A percentile compares a stretch with the other conserved stretches of the same genome.
These are phyloP conservation scores for Smutsia temminckii DNA, from an alignment of 2,797 vertebrate genomes.

Conservation along the genomic window DNA sequence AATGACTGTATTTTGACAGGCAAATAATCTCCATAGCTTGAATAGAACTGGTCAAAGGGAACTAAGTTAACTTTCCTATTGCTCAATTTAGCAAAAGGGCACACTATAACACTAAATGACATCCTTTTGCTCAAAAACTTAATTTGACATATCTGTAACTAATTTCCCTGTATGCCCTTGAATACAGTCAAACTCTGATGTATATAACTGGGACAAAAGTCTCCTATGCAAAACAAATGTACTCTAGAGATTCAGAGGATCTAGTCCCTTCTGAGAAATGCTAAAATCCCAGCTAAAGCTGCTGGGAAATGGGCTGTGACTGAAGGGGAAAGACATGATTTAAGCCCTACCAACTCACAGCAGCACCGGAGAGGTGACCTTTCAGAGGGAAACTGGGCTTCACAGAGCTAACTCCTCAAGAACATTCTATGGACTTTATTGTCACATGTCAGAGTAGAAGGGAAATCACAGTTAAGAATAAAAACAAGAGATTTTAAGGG, in stretches of 20 bases:
- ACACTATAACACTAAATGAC: background rate
- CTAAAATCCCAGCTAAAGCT: background rate
- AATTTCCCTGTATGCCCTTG: background rate
- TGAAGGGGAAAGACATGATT: background rate
- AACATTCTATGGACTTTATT: background rate
- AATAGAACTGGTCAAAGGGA: background rate
- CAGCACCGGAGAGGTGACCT: background rate
- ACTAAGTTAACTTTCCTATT: conserved; percentile 40
- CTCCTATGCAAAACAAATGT: background rate
- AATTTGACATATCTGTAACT: background rate
- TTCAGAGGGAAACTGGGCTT: background rate
- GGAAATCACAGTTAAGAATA: background rate
- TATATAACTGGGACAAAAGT: background rate
- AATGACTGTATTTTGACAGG: background rate
- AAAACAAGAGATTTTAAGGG: background rate
- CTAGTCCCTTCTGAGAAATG: background rate
- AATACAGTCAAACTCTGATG: background rate
- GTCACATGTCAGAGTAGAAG: background rate
- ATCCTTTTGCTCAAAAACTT: background rate
- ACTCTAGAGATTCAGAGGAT: background rate
- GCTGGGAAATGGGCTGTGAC: background rate
- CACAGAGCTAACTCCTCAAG: background rate
- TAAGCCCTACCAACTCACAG: background rate
- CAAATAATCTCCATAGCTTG: conserved; percentile 31
- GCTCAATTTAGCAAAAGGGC: conserved; percentile 37